Conservation (phyloP, 2,888 invertebrate species). For the Fragum whitleyi region DNA sequence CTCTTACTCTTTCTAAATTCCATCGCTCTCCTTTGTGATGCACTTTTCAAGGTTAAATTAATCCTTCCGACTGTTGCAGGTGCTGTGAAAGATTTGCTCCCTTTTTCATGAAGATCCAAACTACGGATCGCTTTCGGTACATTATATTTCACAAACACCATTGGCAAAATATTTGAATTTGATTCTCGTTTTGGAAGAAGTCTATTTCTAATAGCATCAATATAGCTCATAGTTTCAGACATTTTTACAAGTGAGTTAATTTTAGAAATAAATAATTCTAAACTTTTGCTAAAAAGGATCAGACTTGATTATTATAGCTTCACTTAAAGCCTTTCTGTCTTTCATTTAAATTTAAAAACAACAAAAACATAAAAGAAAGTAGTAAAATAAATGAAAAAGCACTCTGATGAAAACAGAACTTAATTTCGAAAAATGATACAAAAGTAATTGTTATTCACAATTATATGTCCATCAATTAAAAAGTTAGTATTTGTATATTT, state of each 20-base stretch:
- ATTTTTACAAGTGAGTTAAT: neutral
- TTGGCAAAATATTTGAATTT: conserved; percentile 39
- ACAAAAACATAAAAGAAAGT: no score
- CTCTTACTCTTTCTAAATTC: conserved; percentile 38
- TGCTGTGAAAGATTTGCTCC: conserved; percentile 43
- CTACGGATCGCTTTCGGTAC: conserved; percentile 59
- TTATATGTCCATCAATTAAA: no score
- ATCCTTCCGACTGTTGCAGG: conserved; percentile 40
- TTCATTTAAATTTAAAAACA: no score
- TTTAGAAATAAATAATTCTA: no score
- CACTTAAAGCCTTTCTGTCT: no score
- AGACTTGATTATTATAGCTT: no score
- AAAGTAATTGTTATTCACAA: no score
- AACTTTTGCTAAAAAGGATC: no score
- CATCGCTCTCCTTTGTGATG: conserved; percentile 29
- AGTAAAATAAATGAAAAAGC: no score
- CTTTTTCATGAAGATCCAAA: conserved; percentile 42
- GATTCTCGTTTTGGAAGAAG: conserved; percentile 39
- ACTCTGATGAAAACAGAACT: no score
- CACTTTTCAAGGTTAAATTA: conserved; percentile 33
- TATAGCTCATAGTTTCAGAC: conserved; percentile 30
- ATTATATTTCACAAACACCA: conserved; percentile 61
- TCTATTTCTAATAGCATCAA: conserved; percentile 40
- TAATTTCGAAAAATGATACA: no score
- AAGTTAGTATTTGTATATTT: no score